phyloP scores from a whole-genome alignment of 2,888 invertebrate genomes.

The Hirtodrosophila confusa region DNA sequence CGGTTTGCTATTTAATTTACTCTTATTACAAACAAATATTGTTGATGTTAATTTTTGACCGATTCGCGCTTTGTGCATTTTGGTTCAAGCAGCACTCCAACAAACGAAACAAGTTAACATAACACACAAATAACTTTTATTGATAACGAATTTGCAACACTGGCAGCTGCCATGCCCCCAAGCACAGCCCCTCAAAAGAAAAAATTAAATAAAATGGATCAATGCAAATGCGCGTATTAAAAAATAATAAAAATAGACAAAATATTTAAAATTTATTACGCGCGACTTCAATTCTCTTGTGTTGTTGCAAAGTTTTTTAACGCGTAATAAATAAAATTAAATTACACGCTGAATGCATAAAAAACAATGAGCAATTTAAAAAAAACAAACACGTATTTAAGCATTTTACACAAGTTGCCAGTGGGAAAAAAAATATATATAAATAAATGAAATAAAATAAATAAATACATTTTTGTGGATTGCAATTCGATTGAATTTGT shows the following conservation, averaged over 20 bases:
- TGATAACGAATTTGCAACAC: slow-evolving; percentile 69
- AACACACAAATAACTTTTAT: slow-evolving; percentile 64
- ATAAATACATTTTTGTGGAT: slow-evolving; percentile 56
- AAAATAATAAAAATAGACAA: slow-evolving; percentile 31
- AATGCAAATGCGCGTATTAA: slow-evolving; percentile 54
- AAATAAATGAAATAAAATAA: slow-evolving; percentile 57
- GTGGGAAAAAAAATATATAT: slow-evolving; percentile 31
- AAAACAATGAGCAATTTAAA: slow-evolving; percentile 69
- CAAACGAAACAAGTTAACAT: slow-evolving; percentile 35
- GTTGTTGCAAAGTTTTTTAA: slow-evolving; percentile 21
- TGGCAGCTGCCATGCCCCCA: slow-evolving; percentile 20
- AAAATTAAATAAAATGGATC: slow-evolving; percentile 32
- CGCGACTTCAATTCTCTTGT: slow-evolving; percentile 25
- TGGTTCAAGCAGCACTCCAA: no score
- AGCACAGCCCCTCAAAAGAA: neutral
- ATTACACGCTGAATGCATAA: slow-evolving; percentile 63
- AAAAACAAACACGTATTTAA: slow-evolving; percentile 71
- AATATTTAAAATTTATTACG: slow-evolving; percentile 70
- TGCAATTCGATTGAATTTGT: slow-evolving; percentile 58
- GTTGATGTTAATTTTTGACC: no score
- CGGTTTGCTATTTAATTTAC: no score
- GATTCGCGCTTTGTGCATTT: no score
- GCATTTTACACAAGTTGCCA: slow-evolving; percentile 51
- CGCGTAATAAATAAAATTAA: slow-evolving; percentile 75
- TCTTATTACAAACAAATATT: no score